These are phyloP conservation scores for Smutsia gigantea DNA, from an alignment of 2,797 vertebrate genomes.

Conservation along the genomic window DNA sequence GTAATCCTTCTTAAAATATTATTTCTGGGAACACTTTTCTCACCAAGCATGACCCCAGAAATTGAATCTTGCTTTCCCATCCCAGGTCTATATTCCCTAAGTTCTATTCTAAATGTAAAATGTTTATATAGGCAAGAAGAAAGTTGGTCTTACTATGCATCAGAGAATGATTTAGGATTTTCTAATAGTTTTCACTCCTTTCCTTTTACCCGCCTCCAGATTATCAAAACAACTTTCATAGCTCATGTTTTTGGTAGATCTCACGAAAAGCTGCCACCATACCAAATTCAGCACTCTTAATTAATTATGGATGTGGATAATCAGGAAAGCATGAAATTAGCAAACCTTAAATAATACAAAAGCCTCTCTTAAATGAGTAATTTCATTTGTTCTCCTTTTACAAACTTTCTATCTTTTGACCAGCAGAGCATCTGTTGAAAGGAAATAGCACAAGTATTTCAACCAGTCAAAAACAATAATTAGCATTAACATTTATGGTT, in stretches of 20 bases:
- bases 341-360: not conserved
- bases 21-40: slow-evolving; percentile 85
- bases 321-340: not conserved
- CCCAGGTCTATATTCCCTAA: slow-evolving; percentile 77
- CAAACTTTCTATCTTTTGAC: not conserved
- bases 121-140: slow-evolving; percentile 72
- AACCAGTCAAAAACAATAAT: not conserved
- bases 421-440: not conserved
- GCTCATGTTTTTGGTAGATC: slow-evolving; percentile 35
- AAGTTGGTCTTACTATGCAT: slow-evolving; percentile 53
- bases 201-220: not conserved
- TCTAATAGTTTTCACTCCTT: slow-evolving; percentile 70
- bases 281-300: not conserved
- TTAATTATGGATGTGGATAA: not conserved
- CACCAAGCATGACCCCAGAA: slow-evolving; percentile 80
- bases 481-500: not conserved
- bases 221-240: slow-evolving; percentile 67
- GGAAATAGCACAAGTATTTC: slow-evolving; percentile 18
- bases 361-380: not conserved
- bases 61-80: slow-evolving; percentile 83
- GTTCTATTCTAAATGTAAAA: slow-evolving; percentile 77
- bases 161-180: slow-evolving; percentile 66
- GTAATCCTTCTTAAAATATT: slow-evolving; percentile 85
- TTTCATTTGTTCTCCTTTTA: not conserved
- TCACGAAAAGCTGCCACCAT: slow-evolving; percentile 10